Evolutionary conservation across 2,113 vertebrate genomes (phyloP), one percentile per base, ranked within the genome.

Genomic region (Serilophus lunatus): DNA sequence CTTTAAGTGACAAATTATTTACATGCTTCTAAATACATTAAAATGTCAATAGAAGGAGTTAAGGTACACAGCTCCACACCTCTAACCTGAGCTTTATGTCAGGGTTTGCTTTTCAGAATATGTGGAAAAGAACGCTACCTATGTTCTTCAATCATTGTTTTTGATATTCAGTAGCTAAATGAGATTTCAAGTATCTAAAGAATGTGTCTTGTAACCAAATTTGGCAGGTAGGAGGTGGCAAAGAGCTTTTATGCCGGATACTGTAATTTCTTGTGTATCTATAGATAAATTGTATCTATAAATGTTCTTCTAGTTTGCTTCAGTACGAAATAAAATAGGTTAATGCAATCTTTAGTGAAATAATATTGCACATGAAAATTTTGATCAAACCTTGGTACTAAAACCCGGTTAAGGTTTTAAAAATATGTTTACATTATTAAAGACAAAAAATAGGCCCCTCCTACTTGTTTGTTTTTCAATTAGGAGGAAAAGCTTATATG

Each of bases 101-200:
- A 87, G 47, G 6, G 18, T 71, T 20, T 88, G 23, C 20, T 89
- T 65, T 86, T 79, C 70, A 64, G 26, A 81, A 59, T 16, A 51
- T 33, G 17, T 8, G 13, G 10, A 54, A n/a, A 66, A 35, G 22
- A 63, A 36, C 0, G 2, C 3, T 66, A 11, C 13, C 12, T 60
- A 4, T 1, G 0, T 2, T 47, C 16, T 70, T 77, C 3, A 6
- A 6, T 24, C 3, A 12, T 6, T 59, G 9, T 13, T 78, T 83
- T 25, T 68, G 38, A 51, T 40, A 25, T 7, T 74, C n/a, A 47
- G 38, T 29, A 86, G 5, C 8, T 57, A 51, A 68, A 8, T 49
- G 29, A 44, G 2, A 2, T 63, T 86, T 44, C 45, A 57, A 33
- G 13, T 28, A 35, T 20, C 16, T 65, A 29, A 50, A 75, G 18